phyloP scores from a whole-genome alignment of 2,797 vertebrate species.

The Ctenochaetus hawaiiensis region DNA sequence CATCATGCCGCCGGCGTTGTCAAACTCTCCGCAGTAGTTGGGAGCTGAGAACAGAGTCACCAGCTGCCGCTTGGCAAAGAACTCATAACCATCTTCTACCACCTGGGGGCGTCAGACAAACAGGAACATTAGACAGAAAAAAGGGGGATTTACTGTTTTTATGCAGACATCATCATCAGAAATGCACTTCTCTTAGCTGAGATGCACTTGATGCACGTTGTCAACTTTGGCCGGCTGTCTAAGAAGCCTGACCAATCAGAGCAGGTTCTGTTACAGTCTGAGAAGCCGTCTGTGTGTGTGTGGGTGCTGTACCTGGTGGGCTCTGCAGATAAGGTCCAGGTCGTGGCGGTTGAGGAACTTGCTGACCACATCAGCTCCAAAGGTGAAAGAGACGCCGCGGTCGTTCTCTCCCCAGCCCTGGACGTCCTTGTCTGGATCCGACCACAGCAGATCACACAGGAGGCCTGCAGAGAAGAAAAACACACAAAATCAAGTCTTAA shows the following conservation, averaged over 20 bases:
- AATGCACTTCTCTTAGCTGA: background rate
- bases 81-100: slow-evolving; percentile 96
- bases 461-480: slow-evolving; percentile 82
- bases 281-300: too few relatives aligned
- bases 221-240: background rate
- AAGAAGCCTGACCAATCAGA: background rate
- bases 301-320: slow-evolving; percentile 88
- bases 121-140: background rate
- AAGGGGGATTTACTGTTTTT: too few relatives aligned
- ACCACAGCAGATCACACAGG: slow-evolving; percentile 96
- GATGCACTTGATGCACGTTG: background rate
- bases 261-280: background rate
- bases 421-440: slow-evolving; percentile 97
- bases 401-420: slow-evolving; percentile 99
- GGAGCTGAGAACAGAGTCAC: slow-evolving; percentile 96
- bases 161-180: background rate
- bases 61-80: slow-evolving; percentile 96
- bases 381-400: slow-evolving; percentile 96
- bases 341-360: slow-evolving; percentile 98
- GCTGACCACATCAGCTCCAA: slow-evolving; percentile 95
- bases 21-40: slow-evolving; percentile 97
- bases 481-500: background rate
- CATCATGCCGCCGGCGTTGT: slow-evolving; percentile 97
- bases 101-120: slow-evolving; percentile 84
- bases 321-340: slow-evolving; percentile 96